Evolutionary conservation across 2,113 vertebrate species (phyloP).

Genomic region (Nannospalax galili): DNA sequence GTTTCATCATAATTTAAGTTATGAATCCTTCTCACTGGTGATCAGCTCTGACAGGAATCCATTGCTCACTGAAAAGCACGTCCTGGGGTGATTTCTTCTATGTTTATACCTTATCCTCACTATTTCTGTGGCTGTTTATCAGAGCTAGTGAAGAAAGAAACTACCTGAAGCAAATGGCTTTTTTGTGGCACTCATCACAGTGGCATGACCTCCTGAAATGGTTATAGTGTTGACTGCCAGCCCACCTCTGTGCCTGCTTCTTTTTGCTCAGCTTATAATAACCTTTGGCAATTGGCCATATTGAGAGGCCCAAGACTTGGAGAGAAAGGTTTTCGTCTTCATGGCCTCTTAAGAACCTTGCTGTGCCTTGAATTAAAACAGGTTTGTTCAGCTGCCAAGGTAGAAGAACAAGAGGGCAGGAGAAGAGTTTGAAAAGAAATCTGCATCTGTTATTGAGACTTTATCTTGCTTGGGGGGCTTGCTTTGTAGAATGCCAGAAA

Average conservation of each 20-base stretch:
- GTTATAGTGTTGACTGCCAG: neutral
- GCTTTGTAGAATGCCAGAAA: constrained; percentile 65
- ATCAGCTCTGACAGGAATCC: neutral
- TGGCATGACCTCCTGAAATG: neutral
- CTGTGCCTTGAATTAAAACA: constrained; percentile 76
- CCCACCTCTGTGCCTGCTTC: neutral
- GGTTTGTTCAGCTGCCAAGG: constrained; percentile 62
- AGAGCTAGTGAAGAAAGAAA: neutral
- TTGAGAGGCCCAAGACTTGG: neutral
- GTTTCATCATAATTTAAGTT: neutral
- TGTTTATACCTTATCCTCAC: too few relatives aligned
- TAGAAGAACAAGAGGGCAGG: neutral
- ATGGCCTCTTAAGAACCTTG: constrained; percentile 71
- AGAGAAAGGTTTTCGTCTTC: constrained; percentile 50
- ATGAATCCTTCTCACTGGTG: neutral
- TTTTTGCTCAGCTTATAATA: constrained; percentile 38
- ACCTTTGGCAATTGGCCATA: constrained; percentile 30
- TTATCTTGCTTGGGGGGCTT: constrained; percentile 69
- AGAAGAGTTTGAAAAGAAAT: constrained; percentile 50
- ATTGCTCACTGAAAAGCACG: neutral
- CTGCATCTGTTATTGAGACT: constrained; percentile 68
- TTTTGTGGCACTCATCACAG: neutral
- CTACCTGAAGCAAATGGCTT: neutral
- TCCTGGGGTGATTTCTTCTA: neutral
- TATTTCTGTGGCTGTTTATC: neutral